Conservation (phyloP, 1,140 invertebrate species). For the Dreissena polymorpha region DNA sequence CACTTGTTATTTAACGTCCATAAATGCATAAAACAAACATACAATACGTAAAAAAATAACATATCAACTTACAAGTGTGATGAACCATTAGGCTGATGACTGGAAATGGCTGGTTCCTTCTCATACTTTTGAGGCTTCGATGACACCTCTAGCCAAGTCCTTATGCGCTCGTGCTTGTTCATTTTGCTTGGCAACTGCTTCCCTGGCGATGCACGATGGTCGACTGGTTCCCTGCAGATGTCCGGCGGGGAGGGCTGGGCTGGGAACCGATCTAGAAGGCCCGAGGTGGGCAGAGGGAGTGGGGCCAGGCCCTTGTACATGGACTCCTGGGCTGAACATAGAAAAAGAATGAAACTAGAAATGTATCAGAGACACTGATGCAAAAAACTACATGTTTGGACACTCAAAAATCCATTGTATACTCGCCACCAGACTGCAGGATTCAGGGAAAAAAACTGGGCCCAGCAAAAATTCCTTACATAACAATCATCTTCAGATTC, state of each 20-base stretch:
- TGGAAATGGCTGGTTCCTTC: constrained; percentile 53
- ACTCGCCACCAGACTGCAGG: no score
- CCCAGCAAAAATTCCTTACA: no score
- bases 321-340: constrained; percentile 44
- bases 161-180: constrained; percentile 65
- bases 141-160: constrained; percentile 67
- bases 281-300: constrained; percentile 19
- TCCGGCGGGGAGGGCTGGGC: not conserved
- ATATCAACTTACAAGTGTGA: not conserved
- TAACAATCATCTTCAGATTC: no score
- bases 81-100: not conserved
- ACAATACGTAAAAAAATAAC: not conserved
- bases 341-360: not conserved
- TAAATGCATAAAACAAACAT: no score
- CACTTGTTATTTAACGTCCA: no score
- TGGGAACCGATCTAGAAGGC: constrained; percentile 15
- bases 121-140: constrained; percentile 66
- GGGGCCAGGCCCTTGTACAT: constrained; percentile 45
- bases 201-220: constrained; percentile 58
- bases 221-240: constrained; percentile 35
- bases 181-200: constrained; percentile 72
- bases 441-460: no score
- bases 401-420: no score
- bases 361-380: no score
- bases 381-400: no score